Percentiles rank a stretch among this genome's conserved stretches.
Evolutionary conservation across 1,140 invertebrate genomes (phyloP).

Genomic region (Branchinecta lynchi): DNA sequence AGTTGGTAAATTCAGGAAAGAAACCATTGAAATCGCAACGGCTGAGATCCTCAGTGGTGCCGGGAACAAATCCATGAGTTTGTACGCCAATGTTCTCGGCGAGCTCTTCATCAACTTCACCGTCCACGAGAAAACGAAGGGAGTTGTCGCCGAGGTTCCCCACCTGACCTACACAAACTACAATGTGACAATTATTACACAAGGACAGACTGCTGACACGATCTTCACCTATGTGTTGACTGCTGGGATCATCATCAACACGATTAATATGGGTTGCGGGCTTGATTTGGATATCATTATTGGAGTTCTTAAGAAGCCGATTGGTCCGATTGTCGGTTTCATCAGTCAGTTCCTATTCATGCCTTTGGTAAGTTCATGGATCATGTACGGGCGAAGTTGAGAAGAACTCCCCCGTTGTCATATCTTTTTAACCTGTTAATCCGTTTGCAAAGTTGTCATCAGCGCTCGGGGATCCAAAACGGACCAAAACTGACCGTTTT

Average conservation of each 20-base stretch:
- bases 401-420: too few species aligned
- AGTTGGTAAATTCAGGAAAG: not conserved
- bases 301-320: conserved; percentile 49
- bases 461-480: too few species aligned
- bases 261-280: conserved; percentile 81
- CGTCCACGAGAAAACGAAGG: not conserved
- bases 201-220: conserved; percentile 14
- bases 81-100: not conserved
- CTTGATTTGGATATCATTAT: conserved; percentile 57
- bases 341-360: conserved; percentile 70
- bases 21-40: not conserved
- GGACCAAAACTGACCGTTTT: too few species aligned
- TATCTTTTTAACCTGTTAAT: too few species aligned
- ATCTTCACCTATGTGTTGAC: conserved; percentile 16
- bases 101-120: not conserved
- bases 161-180: not conserved
- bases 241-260: conserved; percentile 16
- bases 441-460: too few species aligned
- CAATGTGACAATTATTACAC: conserved; percentile 13
- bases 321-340: conserved; percentile 67
- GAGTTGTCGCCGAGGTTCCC: not conserved
- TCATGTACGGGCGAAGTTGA: too few species aligned
- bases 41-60: not conserved
- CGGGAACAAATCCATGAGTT: not conserved
- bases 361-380: conserved; percentile 52